phyloP scores from a whole-genome alignment of 2,797 vertebrate species.

The Schizopygopsis malacanthus region DNA sequence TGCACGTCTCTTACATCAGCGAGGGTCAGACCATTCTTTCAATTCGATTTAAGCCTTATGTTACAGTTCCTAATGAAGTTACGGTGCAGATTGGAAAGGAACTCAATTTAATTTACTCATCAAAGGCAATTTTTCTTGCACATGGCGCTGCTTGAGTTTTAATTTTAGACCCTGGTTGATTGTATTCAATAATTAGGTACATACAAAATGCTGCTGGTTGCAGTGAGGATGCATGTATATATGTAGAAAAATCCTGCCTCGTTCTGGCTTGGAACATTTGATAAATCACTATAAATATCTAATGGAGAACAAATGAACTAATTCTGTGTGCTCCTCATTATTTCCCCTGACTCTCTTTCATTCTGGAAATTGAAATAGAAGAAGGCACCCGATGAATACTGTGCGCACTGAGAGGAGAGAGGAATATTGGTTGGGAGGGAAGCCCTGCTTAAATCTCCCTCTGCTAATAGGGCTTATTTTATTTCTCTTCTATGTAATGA shows the following conservation, averaged over 20 bases:
- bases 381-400: background rate
- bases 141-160: background rate
- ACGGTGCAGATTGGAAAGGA: background rate
- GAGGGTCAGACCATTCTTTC: background rate
- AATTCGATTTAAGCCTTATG: slow-evolving; percentile 8
- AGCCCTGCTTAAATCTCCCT: slow-evolving; percentile 57
- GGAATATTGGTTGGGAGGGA: slow-evolving; percentile 9
- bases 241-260: background rate
- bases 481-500: slow-evolving; percentile 63
- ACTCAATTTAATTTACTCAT: slow-evolving; percentile 7
- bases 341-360: slow-evolving; percentile 28
- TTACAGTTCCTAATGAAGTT: background rate
- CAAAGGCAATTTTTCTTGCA: background rate
- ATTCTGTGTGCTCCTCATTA: slow-evolving; percentile 35
- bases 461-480: slow-evolving; percentile 65
- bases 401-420: background rate
- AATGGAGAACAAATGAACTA: slow-evolving; percentile 37
- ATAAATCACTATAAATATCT: slow-evolving; percentile 13
- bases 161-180: background rate
- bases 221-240: background rate
- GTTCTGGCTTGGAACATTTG: slow-evolving; percentile 3
- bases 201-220: background rate
- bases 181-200: background rate
- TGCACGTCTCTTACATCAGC: slow-evolving; percentile 5
- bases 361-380: slow-evolving; percentile 39